Evolutionary conservation across 1,140 invertebrate species (phyloP), one percentile per base, ranked within the genome.

Genomic region (Pinna nobilis): DNA sequence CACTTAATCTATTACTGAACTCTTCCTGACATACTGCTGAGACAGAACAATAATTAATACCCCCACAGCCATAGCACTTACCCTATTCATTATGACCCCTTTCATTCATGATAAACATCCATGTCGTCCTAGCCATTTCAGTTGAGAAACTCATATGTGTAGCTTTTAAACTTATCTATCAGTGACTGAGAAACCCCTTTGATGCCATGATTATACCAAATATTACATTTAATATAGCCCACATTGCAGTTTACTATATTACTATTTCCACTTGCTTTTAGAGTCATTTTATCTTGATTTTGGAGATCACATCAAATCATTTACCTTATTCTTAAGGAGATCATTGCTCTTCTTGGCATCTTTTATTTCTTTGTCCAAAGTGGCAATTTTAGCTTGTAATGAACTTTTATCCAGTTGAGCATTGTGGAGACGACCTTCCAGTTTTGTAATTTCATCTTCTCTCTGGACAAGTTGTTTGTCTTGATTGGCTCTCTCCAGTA

Each of bases 291-390:
- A n/a, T n/a, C n/a, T n/a, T n/a, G n/a, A n/a, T n/a, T n/a, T 1
- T 2, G 30, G n/a, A n/a, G n/a, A n/a, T n/a, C n/a, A n/a, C n/a
- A n/a, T n/a, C n/a, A n/a, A n/a, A n/a, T n/a, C n/a, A n/a, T 20
- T 6, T 35, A 70, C 74, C 74, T 70, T 76, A 41, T 65, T 70
- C 32, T 70, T 76, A 2, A 76, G 51, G 13, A 70, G 33, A 23
- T 70, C 67, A 51, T 76, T 76, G 49, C 74, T 70, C 51, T 76
- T 76, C 28, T 59, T 70, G 11, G 64, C 15, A 63, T 76, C 74
- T 32, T 76, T 76, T 6, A 70, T 25, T 47, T 70, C 51, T 35
- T 76, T 76, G 33, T 76, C 74, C 15, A 76, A 41, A 18, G 67
- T 32, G 15, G 74, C 74, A 35, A 76, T 51, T 37, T 61, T 76